Base-by-base conservation (phyloP, 2,888 invertebrate genomes). In the Ennomos fuscantarius region DNA sequence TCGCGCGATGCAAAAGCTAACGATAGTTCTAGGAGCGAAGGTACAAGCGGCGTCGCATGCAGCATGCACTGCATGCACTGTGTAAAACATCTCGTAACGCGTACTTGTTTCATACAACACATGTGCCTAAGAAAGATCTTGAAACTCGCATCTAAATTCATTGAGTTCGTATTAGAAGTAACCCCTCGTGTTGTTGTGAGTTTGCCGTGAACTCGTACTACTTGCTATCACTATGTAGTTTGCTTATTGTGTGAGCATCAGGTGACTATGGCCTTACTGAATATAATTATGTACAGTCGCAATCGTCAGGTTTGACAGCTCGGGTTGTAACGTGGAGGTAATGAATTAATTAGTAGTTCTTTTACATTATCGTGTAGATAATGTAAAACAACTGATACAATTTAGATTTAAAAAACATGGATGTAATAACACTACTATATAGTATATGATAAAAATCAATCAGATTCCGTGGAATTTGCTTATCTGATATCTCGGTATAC, bases 1-100 rank as follows among this genome's bases (percentile, higher is more conserved):
- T 88, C 88, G 76, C 80, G 82, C 71, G 89, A 88, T 72, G 84
- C 86, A 62, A 85, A 83, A 77, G 68, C 74, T 74, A 83, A 74
- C 70, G 75, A 77, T 84, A 77, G 76, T 54, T 53, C 49, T 82
- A 77, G 73, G 73, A 76, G 69, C 69, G 80, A 82, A 87, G 87
- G 87, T 86, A 88, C 79, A 69, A 68, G 57, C 71, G 56, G 35
- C 34, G 9, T 24, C 24, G 5, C 24, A 6, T 24, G 34, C 70
- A 57, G 66, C 77, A 68, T 63, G 62, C 48, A 36, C 45, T 5
- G 6, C 24, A 6, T 6, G 24, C 5, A 48, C 11, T 24, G 40
- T 50, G 12, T 45, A 39, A 9, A 33, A 57, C 56, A 35, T 49
- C 43, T 40, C 12, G 36, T 49, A 50, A 58, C 39, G n/a, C n/a